Percentiles rank a stretch among this genome's conserved stretches.
phyloP scores from a whole-genome alignment of 2,797 vertebrate genomes.

The Micromesistius poutassou region DNA sequence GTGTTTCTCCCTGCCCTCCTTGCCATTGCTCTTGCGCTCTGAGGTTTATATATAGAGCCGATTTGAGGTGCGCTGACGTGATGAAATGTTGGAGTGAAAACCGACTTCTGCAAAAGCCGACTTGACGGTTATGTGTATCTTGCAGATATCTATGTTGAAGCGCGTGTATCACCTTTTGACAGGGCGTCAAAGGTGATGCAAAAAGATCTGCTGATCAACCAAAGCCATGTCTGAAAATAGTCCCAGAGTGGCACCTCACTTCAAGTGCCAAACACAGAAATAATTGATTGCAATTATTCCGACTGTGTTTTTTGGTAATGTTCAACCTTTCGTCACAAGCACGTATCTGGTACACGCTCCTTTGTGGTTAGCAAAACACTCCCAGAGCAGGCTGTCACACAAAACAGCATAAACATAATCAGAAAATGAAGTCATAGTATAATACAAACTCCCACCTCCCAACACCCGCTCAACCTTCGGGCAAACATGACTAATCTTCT shows the following conservation, averaged over 20 bases:
- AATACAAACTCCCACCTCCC: constrained; percentile 63
- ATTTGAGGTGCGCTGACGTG: neutral
- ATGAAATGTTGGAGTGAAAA: neutral
- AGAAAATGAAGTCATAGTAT: constrained; percentile 54
- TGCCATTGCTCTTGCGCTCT: neutral
- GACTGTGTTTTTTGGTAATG: neutral
- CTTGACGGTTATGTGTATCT: neutral
- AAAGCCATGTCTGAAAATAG: neutral
- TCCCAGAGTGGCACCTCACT: neutral
- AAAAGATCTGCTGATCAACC: neutral
- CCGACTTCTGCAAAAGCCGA: neutral
- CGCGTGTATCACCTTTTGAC: neutral
- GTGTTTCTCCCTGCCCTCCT: neutral
- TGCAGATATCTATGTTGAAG: neutral
- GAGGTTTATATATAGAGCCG: neutral
- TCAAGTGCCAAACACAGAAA: neutral
- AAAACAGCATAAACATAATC: constrained; percentile 65
- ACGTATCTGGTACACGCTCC: neutral
- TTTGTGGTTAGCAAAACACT: constrained; percentile 22
- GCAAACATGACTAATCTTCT: constrained; percentile 34
- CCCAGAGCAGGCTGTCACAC: constrained; percentile 64
- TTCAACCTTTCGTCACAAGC: neutral
- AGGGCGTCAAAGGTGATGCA: neutral
- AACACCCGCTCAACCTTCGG: constrained; percentile 65
- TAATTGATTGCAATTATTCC: neutral